These are phyloP conservation scores for Notodromas monacha DNA, from an alignment of 2,888 invertebrate species.

Conservation along the genomic window DNA sequence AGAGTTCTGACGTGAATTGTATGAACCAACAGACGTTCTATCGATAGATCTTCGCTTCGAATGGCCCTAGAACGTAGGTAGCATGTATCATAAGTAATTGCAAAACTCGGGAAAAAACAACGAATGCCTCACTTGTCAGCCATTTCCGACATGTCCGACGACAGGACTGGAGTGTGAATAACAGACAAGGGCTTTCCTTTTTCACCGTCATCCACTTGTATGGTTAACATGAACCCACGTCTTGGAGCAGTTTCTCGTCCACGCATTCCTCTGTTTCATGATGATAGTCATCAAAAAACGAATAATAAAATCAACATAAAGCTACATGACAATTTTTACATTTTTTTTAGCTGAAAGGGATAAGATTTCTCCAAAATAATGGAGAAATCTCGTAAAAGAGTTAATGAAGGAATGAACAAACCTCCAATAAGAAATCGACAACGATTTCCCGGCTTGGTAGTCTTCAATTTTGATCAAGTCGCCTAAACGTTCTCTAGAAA, in stretches of 20 bases:
- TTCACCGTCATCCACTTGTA: slow-evolving; percentile 54
- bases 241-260: too few relatives aligned
- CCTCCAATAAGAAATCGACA: slow-evolving; percentile 87
- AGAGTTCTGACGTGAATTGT: slow-evolving; percentile 74
- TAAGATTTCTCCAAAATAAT: slow-evolving; percentile 20
- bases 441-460: slow-evolving; percentile 52
- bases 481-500: slow-evolving; percentile 47
- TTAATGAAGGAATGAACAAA: too few relatives aligned
- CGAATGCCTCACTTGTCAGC: slow-evolving; percentile 14
- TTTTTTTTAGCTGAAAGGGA: slow-evolving; percentile 46
- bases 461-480: slow-evolving; percentile 60
- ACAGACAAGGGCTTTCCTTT: slow-evolving; percentile 32
- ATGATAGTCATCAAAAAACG: too few relatives aligned
- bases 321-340: too few relatives aligned
- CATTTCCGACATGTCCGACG: slow-evolving; percentile 16
- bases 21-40: slow-evolving; percentile 72
- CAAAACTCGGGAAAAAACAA: slow-evolving; percentile 8
- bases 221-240: slow-evolving; percentile 52
- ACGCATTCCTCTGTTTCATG: too few relatives aligned
- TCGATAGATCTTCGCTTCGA: slow-evolving; percentile 61
- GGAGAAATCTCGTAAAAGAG: slow-evolving; percentile 7
- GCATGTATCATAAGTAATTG: too few relatives aligned
- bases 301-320: too few relatives aligned
- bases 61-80: slow-evolving; percentile 30
- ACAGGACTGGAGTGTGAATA: slow-evolving; percentile 19